phyloP scores from a whole-genome alignment of 2,797 vertebrate species.

The Gephyroberyx darwinii region DNA sequence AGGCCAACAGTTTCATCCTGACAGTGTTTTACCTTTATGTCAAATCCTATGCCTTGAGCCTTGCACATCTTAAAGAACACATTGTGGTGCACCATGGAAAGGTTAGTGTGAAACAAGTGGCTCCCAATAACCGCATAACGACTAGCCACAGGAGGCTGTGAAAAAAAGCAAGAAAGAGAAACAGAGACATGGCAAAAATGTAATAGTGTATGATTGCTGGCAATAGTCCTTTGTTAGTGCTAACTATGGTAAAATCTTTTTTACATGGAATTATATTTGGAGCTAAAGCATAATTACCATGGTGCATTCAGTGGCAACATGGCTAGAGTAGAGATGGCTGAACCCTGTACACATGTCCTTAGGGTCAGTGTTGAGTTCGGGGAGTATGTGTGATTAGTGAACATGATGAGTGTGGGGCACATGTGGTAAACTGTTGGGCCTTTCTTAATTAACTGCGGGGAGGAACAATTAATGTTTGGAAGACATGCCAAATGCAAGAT shows the following conservation, averaged over 20 bases:
- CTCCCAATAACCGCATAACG: conserved; percentile 83
- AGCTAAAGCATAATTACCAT: conserved; percentile 13
- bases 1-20: not conserved
- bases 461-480: conserved; percentile 69
- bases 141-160: conserved; percentile 57
- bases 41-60: conserved; percentile 85
- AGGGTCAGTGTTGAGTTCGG: conserved; percentile 66
- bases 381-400: conserved; percentile 67
- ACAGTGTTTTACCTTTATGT: conserved; percentile 83
- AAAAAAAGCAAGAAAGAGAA: conserved; percentile 17
- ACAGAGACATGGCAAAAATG: not conserved
- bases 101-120: conserved; percentile 82
- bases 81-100: conserved; percentile 83
- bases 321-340: conserved; percentile 39
- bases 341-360: conserved; percentile 56
- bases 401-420: conserved; percentile 65
- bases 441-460: conserved; percentile 72
- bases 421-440: conserved; percentile 68
- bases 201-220: not conserved
- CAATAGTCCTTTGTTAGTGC: conserved; percentile 8
- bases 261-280: conserved; percentile 17
- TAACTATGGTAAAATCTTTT: conserved; percentile 1
- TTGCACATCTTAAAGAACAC: conserved; percentile 87
- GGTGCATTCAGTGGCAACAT: conserved; percentile 27
- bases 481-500: conserved; percentile 66